Base-by-base conservation (phyloP, 37 sponge, comb jelly and placozoan species). In the Eunapius fragilis region DNA sequence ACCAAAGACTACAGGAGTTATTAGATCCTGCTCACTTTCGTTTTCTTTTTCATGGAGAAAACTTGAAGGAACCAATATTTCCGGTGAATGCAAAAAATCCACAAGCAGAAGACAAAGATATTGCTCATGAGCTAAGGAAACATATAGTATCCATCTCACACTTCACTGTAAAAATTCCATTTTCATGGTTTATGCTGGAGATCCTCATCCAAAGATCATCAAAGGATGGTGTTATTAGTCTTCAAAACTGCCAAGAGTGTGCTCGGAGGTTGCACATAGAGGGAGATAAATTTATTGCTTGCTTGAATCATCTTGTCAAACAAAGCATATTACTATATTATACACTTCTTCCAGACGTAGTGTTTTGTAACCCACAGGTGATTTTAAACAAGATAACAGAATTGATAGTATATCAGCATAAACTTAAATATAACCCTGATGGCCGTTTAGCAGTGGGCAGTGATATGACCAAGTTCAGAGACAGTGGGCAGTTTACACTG, bases 321-420 rank as follows among this genome's bases (percentile, higher is more conserved):
- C 73, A 75, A 2, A 73, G 27, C 19, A 33, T 74, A 5, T 27
- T 84, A 32, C 75, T 75, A 31, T 84, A 84, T 47, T 84, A 73
- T 25, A 58, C 75, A 50, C n/a, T 74, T 23, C 84, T 84, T 19
- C 74, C 73, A 24, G n/a, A 48, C 0, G 37, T 49, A n/a, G 84
- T 84, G 0, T 84, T 84, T 17, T 50, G 67, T 31, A 45, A 75
- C 23, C 31, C 84, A 48, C 84, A 84, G 50, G 84, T 84, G 4
- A 33, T 84, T 22, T 24, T 84, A 4, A 68, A 2, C 50, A 84
- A 84, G 37, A 72, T 74, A 25, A 84, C 84, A 34, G 84, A 84
- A 30, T 25, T 84, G 9, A 76, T 84, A 1, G 14, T 71, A 3
- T 27, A 25, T 24, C 28, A 58, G 22, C 58, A 58, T 12, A 58